Percentiles rank a stretch among this genome's conserved stretches.
phyloP scores from a whole-genome alignment of 1,140 invertebrate genomes.

The Bathynomus jamesi region DNA sequence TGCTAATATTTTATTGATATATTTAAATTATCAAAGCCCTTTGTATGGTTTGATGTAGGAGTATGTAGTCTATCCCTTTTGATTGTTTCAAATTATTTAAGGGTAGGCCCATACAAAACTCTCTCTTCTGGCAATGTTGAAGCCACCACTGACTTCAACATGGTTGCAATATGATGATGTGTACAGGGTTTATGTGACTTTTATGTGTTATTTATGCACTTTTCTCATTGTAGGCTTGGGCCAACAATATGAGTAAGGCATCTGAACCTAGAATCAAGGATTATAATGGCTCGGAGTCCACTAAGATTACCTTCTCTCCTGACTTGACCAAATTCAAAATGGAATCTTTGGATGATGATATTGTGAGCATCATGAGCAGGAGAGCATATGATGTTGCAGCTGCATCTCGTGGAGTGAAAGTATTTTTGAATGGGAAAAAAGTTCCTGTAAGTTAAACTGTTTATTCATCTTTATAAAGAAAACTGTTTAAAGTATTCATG shows the following conservation, averaged over 20 bases:
- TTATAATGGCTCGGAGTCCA: slow-evolving; percentile 35
- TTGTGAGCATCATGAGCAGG: slow-evolving; percentile 84
- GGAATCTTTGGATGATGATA: slow-evolving; percentile 85
- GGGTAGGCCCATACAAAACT: no score
- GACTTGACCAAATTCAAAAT: slow-evolving; percentile 96
- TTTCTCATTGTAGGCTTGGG: slow-evolving; percentile 66
- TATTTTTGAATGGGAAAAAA: slow-evolving; percentile 82
- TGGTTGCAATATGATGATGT: no score
- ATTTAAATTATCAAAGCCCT: no score
- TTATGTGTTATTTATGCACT: slow-evolving; percentile 7
- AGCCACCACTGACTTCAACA: no score
- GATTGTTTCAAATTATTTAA: no score
- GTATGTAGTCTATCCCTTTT: no score
- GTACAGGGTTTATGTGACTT: no score
- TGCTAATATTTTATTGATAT: no score
- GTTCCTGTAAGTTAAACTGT: slow-evolving; percentile 73
- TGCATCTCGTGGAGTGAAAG: slow-evolving; percentile 80
- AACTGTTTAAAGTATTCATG: no score
- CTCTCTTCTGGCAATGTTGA: no score
- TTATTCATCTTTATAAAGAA: no score
- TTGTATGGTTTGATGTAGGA: no score
- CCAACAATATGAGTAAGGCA: slow-evolving; percentile 87
- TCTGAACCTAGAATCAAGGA: slow-evolving; percentile 68
- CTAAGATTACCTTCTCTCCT: slow-evolving; percentile 76
- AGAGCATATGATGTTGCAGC: slow-evolving; percentile 96